Conservation (phyloP, 2,888 invertebrate genomes). For the Poecilobothrus nobilitatus region DNA sequence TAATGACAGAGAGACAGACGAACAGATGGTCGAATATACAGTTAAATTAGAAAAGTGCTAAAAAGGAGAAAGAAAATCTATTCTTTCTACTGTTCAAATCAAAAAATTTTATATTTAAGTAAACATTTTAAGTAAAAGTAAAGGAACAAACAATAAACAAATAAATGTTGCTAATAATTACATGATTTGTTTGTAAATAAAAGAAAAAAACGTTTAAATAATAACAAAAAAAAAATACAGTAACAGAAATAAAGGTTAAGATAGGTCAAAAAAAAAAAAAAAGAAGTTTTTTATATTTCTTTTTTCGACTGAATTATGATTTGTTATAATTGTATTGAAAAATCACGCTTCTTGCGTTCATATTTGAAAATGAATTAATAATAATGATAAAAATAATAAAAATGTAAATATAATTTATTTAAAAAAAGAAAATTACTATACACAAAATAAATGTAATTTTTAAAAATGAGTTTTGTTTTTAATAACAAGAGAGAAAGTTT, state of each 20-base stretch:
- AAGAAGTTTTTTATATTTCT: not conserved
- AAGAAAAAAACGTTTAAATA: not conserved
- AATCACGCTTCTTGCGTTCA: constrained; percentile 3
- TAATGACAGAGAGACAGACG: too few species aligned
- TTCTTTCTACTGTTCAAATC: too few species aligned
- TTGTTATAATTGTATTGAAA: not conserved
- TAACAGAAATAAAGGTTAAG: not conserved
- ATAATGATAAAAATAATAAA: not conserved
- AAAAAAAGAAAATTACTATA: not conserved
- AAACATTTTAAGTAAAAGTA: not conserved
- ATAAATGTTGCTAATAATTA: not conserved
- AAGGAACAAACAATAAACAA: not conserved
- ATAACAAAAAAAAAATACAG: too few species aligned
- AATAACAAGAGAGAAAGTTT: too few species aligned
- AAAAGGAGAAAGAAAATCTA: too few species aligned
- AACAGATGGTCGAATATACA: too few species aligned
- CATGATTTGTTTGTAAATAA: not conserved
- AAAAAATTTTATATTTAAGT: too few species aligned
- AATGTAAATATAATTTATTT: not conserved
- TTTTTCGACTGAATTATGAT: not conserved
- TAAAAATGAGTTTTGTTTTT: too few species aligned
- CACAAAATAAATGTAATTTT: too few species aligned
- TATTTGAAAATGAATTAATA: not conserved
- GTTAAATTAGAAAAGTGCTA: too few species aligned
- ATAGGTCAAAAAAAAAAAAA: not conserved